Evolutionary conservation across 2,888 invertebrate species (phyloP).

Genomic region (Xylophagus ater): DNA sequence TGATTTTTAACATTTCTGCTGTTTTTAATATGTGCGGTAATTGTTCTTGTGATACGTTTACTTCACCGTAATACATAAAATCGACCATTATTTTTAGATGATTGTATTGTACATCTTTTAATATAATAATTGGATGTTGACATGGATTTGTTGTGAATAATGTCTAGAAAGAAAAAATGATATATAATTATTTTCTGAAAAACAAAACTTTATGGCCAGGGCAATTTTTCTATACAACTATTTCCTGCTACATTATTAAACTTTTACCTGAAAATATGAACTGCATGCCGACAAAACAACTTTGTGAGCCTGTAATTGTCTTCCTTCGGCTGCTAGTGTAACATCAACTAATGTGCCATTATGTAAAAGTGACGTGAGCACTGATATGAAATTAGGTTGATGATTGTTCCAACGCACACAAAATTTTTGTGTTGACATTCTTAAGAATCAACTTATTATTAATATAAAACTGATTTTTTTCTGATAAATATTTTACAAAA

Average conservation of each 20-base stretch:
- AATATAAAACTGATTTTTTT: too few relatives aligned
- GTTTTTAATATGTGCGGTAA: constrained; percentile 69
- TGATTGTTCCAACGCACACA: constrained; percentile 41
- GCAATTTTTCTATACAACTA: too few relatives aligned
- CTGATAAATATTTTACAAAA: too few relatives aligned
- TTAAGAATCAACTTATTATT: too few relatives aligned
- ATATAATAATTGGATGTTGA: constrained; percentile 69
- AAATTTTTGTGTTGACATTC: constrained; percentile 34
- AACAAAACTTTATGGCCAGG: too few relatives aligned
- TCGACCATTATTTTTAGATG: constrained; percentile 78
- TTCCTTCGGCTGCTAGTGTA: constrained; percentile 77
- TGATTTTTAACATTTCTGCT: constrained; percentile 72
- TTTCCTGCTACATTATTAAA: background rate
- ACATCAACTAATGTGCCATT: constrained; percentile 52
- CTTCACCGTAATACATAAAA: constrained; percentile 86
- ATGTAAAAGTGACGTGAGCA: background rate
- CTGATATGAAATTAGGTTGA: constrained; percentile 4
- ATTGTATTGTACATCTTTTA: constrained; percentile 72
- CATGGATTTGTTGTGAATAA: too few relatives aligned
- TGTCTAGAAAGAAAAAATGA: too few relatives aligned
- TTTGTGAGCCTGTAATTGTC: constrained; percentile 73
- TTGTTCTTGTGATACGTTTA: constrained; percentile 76
- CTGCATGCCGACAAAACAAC: constrained; percentile 77
- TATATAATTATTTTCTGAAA: too few relatives aligned
- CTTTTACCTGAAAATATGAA: constrained; percentile 55